phyloP scores from a whole-genome alignment of 2,888 invertebrate species.

The Chymomyza caudatula region DNA sequence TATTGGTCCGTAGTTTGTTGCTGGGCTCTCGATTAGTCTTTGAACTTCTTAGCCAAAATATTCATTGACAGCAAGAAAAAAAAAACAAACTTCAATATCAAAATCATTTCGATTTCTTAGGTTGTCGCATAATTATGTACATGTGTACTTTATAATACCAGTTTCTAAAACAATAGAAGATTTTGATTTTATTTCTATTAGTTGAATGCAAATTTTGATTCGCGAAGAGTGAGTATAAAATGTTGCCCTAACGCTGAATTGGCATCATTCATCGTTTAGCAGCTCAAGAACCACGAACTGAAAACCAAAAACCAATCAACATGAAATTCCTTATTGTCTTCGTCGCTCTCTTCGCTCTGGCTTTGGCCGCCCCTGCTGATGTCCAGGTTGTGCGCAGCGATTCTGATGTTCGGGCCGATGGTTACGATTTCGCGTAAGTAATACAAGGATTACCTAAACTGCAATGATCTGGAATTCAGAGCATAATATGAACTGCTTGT shows the following conservation, averaged over 20 bases:
- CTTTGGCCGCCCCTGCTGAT: constrained; percentile 55
- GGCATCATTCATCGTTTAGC: constrained; percentile 29
- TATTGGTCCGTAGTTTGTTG: not conserved
- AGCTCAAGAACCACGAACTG: constrained; percentile 29
- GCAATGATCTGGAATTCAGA: too few relatives aligned
- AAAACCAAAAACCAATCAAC: constrained; percentile 29
- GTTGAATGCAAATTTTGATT: not conserved
- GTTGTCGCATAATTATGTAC: not conserved
- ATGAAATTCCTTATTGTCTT: constrained; percentile 72
- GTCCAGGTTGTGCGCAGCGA: constrained; percentile 4
- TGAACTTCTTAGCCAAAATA: not conserved
- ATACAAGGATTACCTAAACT: not conserved
- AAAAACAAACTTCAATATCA: not conserved
- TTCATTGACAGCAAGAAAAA: not conserved
- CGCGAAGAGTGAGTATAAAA: constrained; percentile 6
- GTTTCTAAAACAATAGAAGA: not conserved
- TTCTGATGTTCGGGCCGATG: constrained; percentile 77
- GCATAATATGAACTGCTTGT: not conserved
- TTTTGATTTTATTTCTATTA: not conserved
- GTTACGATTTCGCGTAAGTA: constrained; percentile 77
- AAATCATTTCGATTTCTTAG: not conserved
- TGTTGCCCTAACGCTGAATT: constrained; percentile 4
- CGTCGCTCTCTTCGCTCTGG: constrained; percentile 62
- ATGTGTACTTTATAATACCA: not conserved
- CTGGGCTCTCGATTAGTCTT: not conserved